Conservation (phyloP, 2,888 invertebrate species). For the Rhorus exstirpatorius region DNA sequence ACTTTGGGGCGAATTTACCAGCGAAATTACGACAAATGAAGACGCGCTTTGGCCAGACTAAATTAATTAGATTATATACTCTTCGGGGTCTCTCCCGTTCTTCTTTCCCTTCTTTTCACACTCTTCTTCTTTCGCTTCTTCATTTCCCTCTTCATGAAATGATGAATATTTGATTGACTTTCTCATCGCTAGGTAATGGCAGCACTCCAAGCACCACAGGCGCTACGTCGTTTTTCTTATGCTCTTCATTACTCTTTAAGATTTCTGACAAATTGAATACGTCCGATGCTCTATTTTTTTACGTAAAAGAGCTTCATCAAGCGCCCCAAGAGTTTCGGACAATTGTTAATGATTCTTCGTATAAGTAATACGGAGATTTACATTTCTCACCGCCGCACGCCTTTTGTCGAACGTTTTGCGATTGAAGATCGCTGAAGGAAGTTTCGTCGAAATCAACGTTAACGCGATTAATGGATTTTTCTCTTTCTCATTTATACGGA, state of each 20-base stretch:
- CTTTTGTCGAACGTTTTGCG: conserved; percentile 26
- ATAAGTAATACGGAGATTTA: conserved; percentile 57
- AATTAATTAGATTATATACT: conserved; percentile 47
- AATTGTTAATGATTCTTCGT: conserved; percentile 51
- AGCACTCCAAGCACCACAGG: neutral
- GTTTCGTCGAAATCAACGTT: conserved; percentile 5
- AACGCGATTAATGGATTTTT: neutral
- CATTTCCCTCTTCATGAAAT: conserved; percentile 10
- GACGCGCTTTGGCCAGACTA: conserved; percentile 50
- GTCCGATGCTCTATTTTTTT: neutral
- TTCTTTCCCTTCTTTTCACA: neutral
- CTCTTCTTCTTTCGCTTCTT: conserved; percentile 24
- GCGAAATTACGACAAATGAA: conserved; percentile 54
- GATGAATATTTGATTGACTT: conserved; percentile 69
- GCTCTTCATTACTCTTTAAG: conserved; percentile 31
- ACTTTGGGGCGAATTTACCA: conserved; percentile 38
- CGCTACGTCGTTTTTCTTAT: neutral
- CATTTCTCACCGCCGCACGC: conserved; percentile 27
- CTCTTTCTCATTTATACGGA: too few species aligned
- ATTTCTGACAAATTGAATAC: conserved; percentile 53
- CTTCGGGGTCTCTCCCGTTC: conserved; percentile 12
- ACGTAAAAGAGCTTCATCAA: conserved; percentile 32
- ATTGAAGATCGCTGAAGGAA: conserved; percentile 12
- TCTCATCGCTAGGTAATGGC: conserved; percentile 42
- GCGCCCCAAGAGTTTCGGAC: conserved; percentile 19